Conservation (phyloP, 2,888 invertebrate genomes). For the Cantharis rustica region DNA sequence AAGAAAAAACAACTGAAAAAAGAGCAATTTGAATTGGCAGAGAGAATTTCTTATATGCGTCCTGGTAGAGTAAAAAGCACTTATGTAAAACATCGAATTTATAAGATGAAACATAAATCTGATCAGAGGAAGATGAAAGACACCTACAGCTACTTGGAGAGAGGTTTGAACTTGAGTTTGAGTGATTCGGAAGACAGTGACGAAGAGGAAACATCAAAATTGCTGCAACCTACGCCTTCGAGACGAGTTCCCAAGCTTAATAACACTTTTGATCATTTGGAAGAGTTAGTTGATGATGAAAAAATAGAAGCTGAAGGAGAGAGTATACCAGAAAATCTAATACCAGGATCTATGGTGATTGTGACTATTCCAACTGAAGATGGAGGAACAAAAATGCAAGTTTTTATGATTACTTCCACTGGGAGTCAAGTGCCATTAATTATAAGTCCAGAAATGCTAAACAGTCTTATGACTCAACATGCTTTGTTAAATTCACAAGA, state of each 20-base stretch:
- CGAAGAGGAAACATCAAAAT: slow-evolving; percentile 31
- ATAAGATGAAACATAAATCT: neutral
- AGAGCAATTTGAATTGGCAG: neutral
- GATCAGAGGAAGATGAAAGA: neutral
- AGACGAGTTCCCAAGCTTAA: slow-evolving; percentile 54
- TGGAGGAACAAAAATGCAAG: slow-evolving; percentile 57
- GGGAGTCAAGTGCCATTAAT: slow-evolving; percentile 49
- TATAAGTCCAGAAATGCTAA: slow-evolving; percentile 49
- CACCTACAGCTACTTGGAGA: slow-evolving; percentile 14
- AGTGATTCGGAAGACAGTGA: slow-evolving; percentile 8
- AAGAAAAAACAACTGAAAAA: neutral
- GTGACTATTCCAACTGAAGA: slow-evolving; percentile 54
- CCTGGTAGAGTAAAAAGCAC: neutral
- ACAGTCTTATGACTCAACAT: slow-evolving; percentile 1
- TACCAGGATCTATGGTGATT: slow-evolving; percentile 61
- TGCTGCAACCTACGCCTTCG: slow-evolving; percentile 55
- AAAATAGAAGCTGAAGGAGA: neutral
- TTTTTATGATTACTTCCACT: slow-evolving; percentile 58
- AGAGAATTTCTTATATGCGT: neutral
- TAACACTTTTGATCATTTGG: slow-evolving; percentile 33
- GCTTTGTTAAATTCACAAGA: neutral
- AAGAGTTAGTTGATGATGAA: slow-evolving; percentile 9
- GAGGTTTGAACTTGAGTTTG: slow-evolving; percentile 15
- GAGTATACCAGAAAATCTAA: slow-evolving; percentile 35
- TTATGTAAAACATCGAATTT: neutral